A percentile compares a stretch with the other conserved stretches of the same genome.
These are phyloP conservation scores for Nymphalis polychloros DNA, from an alignment of 2,888 invertebrate species.

Conservation along the genomic window DNA sequence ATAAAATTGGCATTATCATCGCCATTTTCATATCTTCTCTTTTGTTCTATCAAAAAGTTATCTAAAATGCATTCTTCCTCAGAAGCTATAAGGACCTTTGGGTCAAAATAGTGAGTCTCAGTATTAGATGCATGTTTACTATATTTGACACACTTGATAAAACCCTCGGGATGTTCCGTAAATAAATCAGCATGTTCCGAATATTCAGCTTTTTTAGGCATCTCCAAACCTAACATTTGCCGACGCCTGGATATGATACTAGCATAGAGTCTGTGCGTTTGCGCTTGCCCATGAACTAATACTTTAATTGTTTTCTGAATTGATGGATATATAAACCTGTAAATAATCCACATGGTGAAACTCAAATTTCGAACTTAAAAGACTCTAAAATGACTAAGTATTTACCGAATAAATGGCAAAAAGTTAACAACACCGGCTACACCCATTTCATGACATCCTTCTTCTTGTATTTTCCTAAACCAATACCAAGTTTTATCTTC, in stretches of 20 bases:
- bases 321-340: slow-evolving; percentile 83
- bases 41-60: slow-evolving; percentile 84
- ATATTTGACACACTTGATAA: slow-evolving; percentile 71
- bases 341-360: slow-evolving; percentile 25
- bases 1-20: slow-evolving; percentile 78
- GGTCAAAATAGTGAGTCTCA: slow-evolving; percentile 71
- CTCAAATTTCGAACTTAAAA: neutral
- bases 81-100: slow-evolving; percentile 60
- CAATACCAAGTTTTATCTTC: slow-evolving; percentile 89
- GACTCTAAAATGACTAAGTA: slow-evolving; percentile 2
- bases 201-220: slow-evolving; percentile 59
- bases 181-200: slow-evolving; percentile 57
- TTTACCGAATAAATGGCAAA: slow-evolving; percentile 88
- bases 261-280: slow-evolving; percentile 88
- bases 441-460: slow-evolving; percentile 91
- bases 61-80: slow-evolving; percentile 83
- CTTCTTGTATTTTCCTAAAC: slow-evolving; percentile 89
- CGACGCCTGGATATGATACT: slow-evolving; percentile 83
- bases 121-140: slow-evolving; percentile 60
- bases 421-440: slow-evolving; percentile 92
- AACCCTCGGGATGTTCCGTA: slow-evolving; percentile 65
- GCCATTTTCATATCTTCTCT: slow-evolving; percentile 65
- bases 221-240: slow-evolving; percentile 56
- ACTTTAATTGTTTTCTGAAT: slow-evolving; percentile 84
- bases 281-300: slow-evolving; percentile 85